A percentile compares a stretch with the other conserved stretches of the same genome.
Evolutionary conservation across 2,113 vertebrate genomes (phyloP).

Genomic region (Cavia aperea): DNA sequence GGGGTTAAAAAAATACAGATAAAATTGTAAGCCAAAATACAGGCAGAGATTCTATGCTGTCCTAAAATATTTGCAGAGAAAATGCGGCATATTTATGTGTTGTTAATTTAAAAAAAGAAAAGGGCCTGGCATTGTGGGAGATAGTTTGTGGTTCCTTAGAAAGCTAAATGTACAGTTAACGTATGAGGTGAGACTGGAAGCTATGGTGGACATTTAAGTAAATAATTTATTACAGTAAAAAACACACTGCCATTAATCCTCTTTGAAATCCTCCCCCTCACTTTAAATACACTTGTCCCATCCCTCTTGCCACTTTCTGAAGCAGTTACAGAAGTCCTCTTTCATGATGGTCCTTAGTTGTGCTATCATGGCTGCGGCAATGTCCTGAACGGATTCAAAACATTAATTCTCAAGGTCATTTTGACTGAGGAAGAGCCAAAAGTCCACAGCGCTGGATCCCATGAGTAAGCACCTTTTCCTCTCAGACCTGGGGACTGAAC

Average conservation of each 20-base stretch:
- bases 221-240: neutral
- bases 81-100: neutral
- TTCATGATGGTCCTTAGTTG: neutral
- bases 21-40: neutral
- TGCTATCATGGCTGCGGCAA: neutral
- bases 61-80: neutral
- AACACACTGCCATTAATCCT: neutral
- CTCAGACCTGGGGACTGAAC: neutral
- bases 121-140: neutral
- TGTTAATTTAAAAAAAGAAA: neutral
- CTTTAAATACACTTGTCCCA: neutral
- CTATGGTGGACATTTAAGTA: neutral
- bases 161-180: neutral
- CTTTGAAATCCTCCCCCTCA: neutral
- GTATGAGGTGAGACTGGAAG: neutral
- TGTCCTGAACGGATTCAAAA: neutral
- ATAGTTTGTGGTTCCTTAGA: neutral
- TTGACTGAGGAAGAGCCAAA: neutral
- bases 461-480: neutral
- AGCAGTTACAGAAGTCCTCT: neutral
- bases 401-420: neutral
- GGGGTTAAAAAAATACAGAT: neutral
- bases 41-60: neutral
- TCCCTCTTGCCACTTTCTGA: neutral
- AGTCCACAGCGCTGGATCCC: neutral